Evolutionary conservation across 2,797 vertebrate genomes (phyloP), one percentile per base, ranked within the genome.

Genomic region (Thripadectes ignobilis): DNA sequence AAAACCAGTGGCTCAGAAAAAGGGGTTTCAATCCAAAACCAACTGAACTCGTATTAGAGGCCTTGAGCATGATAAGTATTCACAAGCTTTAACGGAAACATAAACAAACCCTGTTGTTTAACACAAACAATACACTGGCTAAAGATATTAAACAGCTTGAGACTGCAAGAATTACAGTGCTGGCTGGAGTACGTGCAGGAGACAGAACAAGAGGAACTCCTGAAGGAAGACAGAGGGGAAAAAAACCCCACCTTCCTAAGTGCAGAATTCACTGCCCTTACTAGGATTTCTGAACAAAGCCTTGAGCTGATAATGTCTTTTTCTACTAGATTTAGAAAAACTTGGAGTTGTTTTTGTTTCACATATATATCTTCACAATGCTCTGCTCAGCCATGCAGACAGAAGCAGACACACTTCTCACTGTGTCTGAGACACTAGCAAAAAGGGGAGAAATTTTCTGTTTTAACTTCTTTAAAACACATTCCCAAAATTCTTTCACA

Each of bases 381-480:
- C 62, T 88, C 85, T 79, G 45, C 58, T 82, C 63, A 79, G 48
- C 38, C 41, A 32, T 5, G 16, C 58, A 57, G 30, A 43, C 59
- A 89, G 46, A 85, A 57, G 32, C 38, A 76, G 59, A 36, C 29
- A 77, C 19, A 17, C 4, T 41, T 85, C 69, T 87, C 41, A n/a
- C 21, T 29, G 45, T 0, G 0, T 23, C 26, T 39, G 9, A 80
- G 27, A 59, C 32, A 26, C 32, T 1, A 43, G 27, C 0, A 3
- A 85, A 74, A 78, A 77, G 12, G 4, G 29, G 27, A 46, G 14
- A 78, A 0, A 2, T 36, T 58, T 86, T 39, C 29, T 46, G 22
- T 48, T 89, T 61, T 57, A 7, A 72, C 54, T 74, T 63, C n/a
- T 74, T 91, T 57, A 88, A 88, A 87, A 76, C 5, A 46, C 15